Conservation (phyloP, 2,888 invertebrate species). For the Pardosa pseudoannulata region DNA sequence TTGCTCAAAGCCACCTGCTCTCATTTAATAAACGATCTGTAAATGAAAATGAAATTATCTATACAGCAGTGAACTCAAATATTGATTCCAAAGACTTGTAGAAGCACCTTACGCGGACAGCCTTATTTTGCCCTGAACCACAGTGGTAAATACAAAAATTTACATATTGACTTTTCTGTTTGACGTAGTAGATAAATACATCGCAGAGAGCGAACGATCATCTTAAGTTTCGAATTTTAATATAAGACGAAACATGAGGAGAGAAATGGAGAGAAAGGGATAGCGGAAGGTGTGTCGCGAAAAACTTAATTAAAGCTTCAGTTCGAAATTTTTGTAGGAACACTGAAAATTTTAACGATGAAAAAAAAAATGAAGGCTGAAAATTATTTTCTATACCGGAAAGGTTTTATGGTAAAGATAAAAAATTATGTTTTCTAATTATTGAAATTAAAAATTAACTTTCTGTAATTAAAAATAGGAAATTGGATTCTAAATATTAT, state of each 20-base stretch:
- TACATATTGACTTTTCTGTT: neutral
- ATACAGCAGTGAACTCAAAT: neutral
- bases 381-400: too few relatives aligned
- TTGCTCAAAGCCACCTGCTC: conserved; percentile 1
- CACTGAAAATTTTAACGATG: too few relatives aligned
- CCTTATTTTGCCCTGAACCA: neutral
- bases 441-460: too few relatives aligned
- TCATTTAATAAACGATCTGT: neutral
- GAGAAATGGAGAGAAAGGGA: neutral
- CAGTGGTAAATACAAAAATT: conserved; percentile 4
- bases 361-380: too few relatives aligned
- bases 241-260: neutral
- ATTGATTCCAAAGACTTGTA: neutral
- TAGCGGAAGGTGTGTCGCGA: neutral
- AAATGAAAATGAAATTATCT: conserved; percentile 5
- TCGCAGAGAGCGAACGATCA: neutral
- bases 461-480: too few relatives aligned
- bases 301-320: too few relatives aligned
- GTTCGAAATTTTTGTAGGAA: too few relatives aligned
- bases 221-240: conserved; percentile 1
- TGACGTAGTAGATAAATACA: neutral
- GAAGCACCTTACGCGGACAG: neutral
- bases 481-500: too few relatives aligned
- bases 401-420: too few relatives aligned
- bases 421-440: too few relatives aligned